Conservation (phyloP, 2,113 vertebrate genomes). For the Cinclus cinclus region DNA sequence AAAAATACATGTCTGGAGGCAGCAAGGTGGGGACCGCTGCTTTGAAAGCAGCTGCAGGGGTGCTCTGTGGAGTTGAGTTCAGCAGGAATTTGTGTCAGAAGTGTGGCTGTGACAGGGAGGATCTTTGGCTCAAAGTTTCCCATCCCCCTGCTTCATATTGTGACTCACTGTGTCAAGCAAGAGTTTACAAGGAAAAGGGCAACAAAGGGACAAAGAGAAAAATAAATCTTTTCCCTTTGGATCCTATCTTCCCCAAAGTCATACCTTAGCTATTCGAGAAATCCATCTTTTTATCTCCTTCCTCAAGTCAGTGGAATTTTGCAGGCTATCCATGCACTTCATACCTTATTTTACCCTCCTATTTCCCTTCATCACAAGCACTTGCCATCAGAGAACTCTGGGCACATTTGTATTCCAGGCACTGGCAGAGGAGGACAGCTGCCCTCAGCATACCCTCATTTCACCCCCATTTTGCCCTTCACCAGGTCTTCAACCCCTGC, state of each 20-base stretch:
- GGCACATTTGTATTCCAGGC: neutral
- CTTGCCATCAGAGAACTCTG: neutral
- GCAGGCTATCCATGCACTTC: neutral
- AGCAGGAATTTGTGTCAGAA: neutral
- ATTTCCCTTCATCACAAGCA: neutral
- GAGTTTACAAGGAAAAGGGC: conserved; percentile 18
- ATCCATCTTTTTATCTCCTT: neutral
- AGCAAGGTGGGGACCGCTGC: neutral
- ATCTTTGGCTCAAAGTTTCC: neutral
- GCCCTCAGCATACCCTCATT: neutral
- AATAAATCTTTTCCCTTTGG: neutral
- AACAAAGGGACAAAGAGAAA: neutral
- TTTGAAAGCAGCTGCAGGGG: neutral
- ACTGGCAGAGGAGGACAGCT: neutral
- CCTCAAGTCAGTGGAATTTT: neutral
- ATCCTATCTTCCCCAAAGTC: neutral
- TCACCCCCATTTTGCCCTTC: neutral
- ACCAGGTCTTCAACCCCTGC: neutral
- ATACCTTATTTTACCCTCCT: neutral
- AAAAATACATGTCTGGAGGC: neutral
- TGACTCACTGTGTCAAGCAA: conserved; percentile 20
- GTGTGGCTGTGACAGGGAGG: neutral
- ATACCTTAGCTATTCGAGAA: neutral
- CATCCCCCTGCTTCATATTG: neutral
- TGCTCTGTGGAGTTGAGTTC: neutral